Base-by-base conservation (phyloP, 2,797 vertebrate genomes). In the Heliangelus exortis region DNA sequence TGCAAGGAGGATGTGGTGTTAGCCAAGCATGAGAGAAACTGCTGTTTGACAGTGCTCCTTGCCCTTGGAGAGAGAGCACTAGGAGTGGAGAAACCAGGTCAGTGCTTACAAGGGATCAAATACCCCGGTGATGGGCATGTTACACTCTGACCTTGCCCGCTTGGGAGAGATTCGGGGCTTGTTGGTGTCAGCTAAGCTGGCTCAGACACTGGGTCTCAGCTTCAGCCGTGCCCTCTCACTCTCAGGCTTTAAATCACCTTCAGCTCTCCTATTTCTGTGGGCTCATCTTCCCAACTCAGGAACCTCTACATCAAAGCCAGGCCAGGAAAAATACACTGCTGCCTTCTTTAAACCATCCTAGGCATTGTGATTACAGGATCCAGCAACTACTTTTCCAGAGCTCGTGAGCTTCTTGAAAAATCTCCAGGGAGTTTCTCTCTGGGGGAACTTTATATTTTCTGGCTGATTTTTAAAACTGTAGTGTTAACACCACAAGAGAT, bases 351-450 rank as follows among this genome's bases (percentile, higher is more conserved):
- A 96, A 36, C 2, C 8, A 39, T 80, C 87, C 82, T 54, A 28
- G 67, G 66, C 0, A 0, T 63, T 89, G 90, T 80, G 96, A 92
- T 96, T 95, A 75, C 90, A 89, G 84, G 72, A 87, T 78, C 78
- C n/a, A 13, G 67, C 91, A 95, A 95, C 93, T 84, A 61, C 87
- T 97, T 96, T 93, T 95, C 87, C 66, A 92, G 94, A 93, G 89
- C 94, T 87, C 0, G 17, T 82, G 92, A 97, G 96, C 89, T 96
- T 94, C 85, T 93, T 67, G 81, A 87, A 92, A 86, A 79, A 89
- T 95, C 93, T 96, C 93, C 65, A 22, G 92, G 90, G 96, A 94
- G 65, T 86, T 83, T 74, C 78, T 94, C 95, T 96, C 89, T 54
- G 78, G 93, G 95, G 96, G 90, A 94, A 92, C 95, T 92, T 95